Percentiles rank a stretch among this genome's conserved stretches.
Evolutionary conservation across 2,797 vertebrate genomes (phyloP).

Genomic region (Tapirus indicus): DNA sequence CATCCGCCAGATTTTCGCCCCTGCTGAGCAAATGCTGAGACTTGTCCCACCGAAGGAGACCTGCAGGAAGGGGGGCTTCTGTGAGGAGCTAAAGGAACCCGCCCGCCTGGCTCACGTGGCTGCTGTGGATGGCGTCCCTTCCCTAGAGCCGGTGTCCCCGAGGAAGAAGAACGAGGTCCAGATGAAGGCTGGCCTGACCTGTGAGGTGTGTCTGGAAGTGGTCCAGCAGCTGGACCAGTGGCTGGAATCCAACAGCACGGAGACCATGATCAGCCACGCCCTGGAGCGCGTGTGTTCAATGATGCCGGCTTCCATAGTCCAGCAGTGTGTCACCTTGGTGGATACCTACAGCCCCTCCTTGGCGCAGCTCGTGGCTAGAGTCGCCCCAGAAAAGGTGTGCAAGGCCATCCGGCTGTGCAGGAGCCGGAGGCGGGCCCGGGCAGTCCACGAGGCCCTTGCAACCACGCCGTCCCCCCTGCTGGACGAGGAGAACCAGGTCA

Average conservation of each 20-base stretch:
- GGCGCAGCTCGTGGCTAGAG: neutral
- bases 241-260: constrained; percentile 42
- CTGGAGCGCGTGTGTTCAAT: neutral
- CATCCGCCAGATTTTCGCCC: neutral
- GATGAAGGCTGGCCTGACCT: constrained; percentile 31
- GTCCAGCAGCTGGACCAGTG: constrained; percentile 49
- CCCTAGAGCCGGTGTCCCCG: neutral
- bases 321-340: constrained; percentile 47
- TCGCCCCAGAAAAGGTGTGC: constrained; percentile 42
- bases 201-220: constrained; percentile 26
- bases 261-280: neutral
- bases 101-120: fast-evolving
- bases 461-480: fast-evolving
- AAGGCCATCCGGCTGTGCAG: neutral
- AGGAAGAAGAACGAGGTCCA: neutral
- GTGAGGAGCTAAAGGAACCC: neutral
- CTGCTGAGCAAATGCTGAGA: fast-evolving
- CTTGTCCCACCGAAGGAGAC: fast-evolving
- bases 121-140: neutral
- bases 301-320: neutral
- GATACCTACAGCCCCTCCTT: constrained; percentile 59
- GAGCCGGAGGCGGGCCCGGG: neutral
- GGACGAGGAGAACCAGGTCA: neutral
- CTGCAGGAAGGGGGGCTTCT: constrained; percentile 33
- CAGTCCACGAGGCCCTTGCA: fast-evolving